These are phyloP conservation scores for Myanophis thanlyinensis DNA, from an alignment of 2,113 vertebrate species.

Conservation along the genomic window DNA sequence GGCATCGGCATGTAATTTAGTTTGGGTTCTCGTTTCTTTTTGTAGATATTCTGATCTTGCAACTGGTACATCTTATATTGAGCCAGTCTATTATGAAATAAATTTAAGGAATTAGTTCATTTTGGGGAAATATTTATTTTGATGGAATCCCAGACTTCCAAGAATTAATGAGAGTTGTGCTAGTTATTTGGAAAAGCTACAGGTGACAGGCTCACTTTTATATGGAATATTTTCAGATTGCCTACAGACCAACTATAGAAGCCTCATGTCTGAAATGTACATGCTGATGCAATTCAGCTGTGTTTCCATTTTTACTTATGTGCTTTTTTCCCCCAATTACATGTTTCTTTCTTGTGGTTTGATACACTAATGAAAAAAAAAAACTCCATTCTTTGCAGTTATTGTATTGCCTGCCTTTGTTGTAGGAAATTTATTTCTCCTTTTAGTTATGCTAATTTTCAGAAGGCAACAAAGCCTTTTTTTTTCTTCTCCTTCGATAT, in stretches of 20 bases:
- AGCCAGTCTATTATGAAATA: not conserved
- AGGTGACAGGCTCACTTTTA: not conserved
- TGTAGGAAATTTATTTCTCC: conserved; percentile 81
- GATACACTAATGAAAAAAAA: conserved; percentile 82
- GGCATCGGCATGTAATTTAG: not conserved
- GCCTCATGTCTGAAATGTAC: conserved; percentile 64
- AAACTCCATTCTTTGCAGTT: conserved; percentile 79
- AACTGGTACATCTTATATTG: not conserved
- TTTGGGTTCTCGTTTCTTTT: not conserved
- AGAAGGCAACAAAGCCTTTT: conserved; percentile 69
- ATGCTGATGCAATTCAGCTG: conserved; percentile 77
- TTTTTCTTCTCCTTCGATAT: conserved; percentile 69
- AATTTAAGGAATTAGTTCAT: not conserved
- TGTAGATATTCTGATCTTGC: not conserved
- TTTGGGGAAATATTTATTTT: not conserved
- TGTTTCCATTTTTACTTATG: conserved; percentile 82
- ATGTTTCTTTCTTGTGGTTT: conserved; percentile 83
- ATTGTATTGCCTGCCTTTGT: conserved; percentile 84
- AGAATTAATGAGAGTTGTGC: not conserved
- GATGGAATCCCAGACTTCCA: not conserved
- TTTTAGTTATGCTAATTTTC: conserved; percentile 81
- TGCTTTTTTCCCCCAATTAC: conserved; percentile 79
- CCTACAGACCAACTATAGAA: conserved; percentile 57
- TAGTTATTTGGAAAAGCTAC: not conserved
- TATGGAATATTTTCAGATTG: conserved; percentile 16